Base-by-base conservation (phyloP, 1,140 invertebrate genomes). In the Formica selysi region DNA sequence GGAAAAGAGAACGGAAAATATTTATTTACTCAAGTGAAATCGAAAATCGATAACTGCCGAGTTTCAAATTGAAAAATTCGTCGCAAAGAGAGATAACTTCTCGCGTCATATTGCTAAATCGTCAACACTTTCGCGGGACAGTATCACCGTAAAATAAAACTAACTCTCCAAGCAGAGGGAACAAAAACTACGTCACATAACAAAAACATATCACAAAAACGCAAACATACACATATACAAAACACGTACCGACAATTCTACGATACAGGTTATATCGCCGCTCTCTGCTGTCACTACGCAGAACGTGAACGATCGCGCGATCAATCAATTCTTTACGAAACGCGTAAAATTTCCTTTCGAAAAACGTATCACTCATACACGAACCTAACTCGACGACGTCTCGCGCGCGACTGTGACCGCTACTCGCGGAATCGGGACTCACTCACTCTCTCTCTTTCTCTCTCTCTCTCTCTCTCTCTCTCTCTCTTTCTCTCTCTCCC, bases 401-500 rank as follows among this genome's bases (percentile, higher is more conserved):
- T 59, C 70, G 57, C 80, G 70, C 41, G 54, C 80, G 22, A 74
- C 80, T 74, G 80, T 54, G 44, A 70, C 32, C 44, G 64, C 32
- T 44, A 36, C 76, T 70, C 26, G 10, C 19, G 19, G 59, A 19
- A 65, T 76, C 54, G 54, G 29, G n/a, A 36, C 71, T 57, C 70
- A 11, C 22, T 6, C 73, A 36, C 71, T 57, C 70, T 19, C 22
- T 6, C 73, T 48, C 44, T 41, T 1, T 41, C 41, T 41, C 44
- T 38, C 36, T 38, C 36, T 38, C 36, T 38, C 36, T 38, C 36
- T 38, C 44, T 44, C 44, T 3, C 41, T 22, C 22, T 22, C 22
- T 22, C 22, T 22, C 73, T 48, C 44, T 41, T 0, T 41, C 41
- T 41, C 44, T 38, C 36, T 38, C 36, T 38, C 36, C 3, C 44